Base-by-base conservation (phyloP, 2,797 vertebrate species). In the Sebastes steindachneri region DNA sequence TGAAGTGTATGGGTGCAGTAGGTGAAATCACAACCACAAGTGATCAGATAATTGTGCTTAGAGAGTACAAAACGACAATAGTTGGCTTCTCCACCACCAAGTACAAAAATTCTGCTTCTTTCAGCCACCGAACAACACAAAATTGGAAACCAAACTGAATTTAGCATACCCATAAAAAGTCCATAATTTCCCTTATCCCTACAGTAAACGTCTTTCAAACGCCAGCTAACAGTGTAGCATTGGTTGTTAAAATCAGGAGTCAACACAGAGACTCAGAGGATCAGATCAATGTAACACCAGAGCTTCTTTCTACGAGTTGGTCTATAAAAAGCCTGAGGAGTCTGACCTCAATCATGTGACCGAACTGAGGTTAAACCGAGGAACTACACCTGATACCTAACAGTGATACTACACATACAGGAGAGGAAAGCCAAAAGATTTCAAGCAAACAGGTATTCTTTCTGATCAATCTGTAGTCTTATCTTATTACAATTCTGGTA, bases 311-410 rank as follows among this genome's bases (percentile, higher is more conserved):
- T 31, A 33, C n/a, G 15, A 5, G 57, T 54, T 51, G 8, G 58
- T 75, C 77, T 68, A 85, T 75, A 73, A 73, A 84, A 80, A 67
- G 73, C 77, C 69, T 41, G 10, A 81, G 45, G 65, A 41, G 19
- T 48, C 68, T 67, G 57, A 79, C 65, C 23, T 79, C 41, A 80
- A 26, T 82, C 62, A 14, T 76, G 74, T 89, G 82, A 84, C 51
- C 23, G 26, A 58, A 35, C 53, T 31, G 31, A 79, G 72, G 48
- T 64, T 73, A 69, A 51, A 75, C 55, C 6, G 23, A 72, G 31
- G 54, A 73, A 58, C 51, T 57, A 58, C 19, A 58, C 25, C 37
- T 74, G 60, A 82, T 31, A 63, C 68, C 10, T 26, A 31, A 55
- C 57, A 80, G 62, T 59, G 33, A 77, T 45, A 73, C 28, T 8